These are phyloP conservation scores for Conus betulinus DNA, from an alignment of 1,140 invertebrate genomes.

Conservation along the genomic window DNA sequence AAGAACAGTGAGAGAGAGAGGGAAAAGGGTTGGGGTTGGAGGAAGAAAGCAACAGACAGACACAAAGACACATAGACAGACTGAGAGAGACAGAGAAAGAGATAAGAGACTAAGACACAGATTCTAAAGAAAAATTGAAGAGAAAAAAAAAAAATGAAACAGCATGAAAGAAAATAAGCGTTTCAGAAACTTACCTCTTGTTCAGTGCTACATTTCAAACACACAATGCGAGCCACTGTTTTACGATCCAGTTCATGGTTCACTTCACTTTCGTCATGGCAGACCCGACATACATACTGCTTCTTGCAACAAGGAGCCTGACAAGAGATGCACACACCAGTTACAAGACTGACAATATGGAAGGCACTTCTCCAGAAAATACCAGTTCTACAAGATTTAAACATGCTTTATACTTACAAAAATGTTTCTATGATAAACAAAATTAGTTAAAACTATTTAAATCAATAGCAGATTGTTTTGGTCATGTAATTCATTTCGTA, in stretches of 20 bases:
- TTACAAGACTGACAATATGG: neutral
- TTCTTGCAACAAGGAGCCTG: slow-evolving; percentile 92
- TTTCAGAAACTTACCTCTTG: slow-evolving; percentile 81
- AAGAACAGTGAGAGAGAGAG: too few species aligned
- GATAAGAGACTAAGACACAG: too few species aligned
- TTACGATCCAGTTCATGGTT: slow-evolving; percentile 87
- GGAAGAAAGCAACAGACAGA: too few species aligned
- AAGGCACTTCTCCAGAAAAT: neutral
- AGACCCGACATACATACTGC: slow-evolving; percentile 90
- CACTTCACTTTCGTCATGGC: slow-evolving; percentile 89
- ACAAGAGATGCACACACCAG: neutral
- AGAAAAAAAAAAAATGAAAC: too few species aligned
- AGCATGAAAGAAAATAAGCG: too few species aligned
- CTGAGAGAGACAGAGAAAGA: too few species aligned
- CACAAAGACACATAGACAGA: too few species aligned
- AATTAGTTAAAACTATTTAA: neutral
- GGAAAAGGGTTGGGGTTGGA: too few species aligned
- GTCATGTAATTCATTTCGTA: neutral
- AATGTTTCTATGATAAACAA: neutral
- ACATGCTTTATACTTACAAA: neutral
- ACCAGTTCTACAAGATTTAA: neutral
- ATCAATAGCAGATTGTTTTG: neutral
- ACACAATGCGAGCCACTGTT: slow-evolving; percentile 87
- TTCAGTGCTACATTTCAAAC: slow-evolving; percentile 86
- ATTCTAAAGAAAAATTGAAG: too few species aligned